Percentiles rank a stretch among this genome's conserved stretches.
These are phyloP conservation scores for Etheostoma cragini DNA, from an alignment of 2,113 vertebrate genomes.

Conservation along the genomic window DNA sequence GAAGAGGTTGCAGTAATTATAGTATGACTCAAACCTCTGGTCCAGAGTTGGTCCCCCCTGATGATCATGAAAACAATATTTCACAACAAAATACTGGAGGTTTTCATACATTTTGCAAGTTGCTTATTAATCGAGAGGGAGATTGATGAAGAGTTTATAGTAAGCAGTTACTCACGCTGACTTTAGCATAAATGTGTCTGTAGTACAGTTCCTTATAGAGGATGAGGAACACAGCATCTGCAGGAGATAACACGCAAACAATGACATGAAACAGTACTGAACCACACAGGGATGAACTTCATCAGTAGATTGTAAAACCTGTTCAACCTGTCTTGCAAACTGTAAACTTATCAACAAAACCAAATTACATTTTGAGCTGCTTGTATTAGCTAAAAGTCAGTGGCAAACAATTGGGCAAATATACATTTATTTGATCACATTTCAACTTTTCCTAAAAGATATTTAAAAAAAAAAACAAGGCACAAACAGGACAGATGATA, in stretches of 20 bases:
- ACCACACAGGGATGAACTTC: not conserved
- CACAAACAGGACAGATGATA: not conserved
- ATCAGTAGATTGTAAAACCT: not conserved
- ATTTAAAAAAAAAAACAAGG: too few species aligned
- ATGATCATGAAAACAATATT: slow-evolving; percentile 7
- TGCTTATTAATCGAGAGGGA: not conserved
- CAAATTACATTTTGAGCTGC: not conserved
- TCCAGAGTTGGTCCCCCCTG: slow-evolving; percentile 97
- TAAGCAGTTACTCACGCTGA: slow-evolving; percentile 90
- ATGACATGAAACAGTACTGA: not conserved
- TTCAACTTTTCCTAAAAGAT: not conserved
- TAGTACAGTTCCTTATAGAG: slow-evolving; percentile 99
- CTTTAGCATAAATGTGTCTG: slow-evolving; percentile 98
- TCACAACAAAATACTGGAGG: not conserved
- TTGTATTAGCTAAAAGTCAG: too few species aligned
- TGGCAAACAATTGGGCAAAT: not conserved
- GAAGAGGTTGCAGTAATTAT: slow-evolving; percentile 99
- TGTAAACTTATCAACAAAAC: not conserved
- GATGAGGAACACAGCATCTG: slow-evolving; percentile 98
- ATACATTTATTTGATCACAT: not conserved
- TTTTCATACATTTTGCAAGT: not conserved
- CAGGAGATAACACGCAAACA: slow-evolving; percentile 6
- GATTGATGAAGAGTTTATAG: accelerated
- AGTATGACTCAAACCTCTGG: slow-evolving; percentile 98
- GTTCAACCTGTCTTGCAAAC: not conserved